Conservation (phyloP, 2,888 invertebrate species). For the Aphodius granarius region DNA sequence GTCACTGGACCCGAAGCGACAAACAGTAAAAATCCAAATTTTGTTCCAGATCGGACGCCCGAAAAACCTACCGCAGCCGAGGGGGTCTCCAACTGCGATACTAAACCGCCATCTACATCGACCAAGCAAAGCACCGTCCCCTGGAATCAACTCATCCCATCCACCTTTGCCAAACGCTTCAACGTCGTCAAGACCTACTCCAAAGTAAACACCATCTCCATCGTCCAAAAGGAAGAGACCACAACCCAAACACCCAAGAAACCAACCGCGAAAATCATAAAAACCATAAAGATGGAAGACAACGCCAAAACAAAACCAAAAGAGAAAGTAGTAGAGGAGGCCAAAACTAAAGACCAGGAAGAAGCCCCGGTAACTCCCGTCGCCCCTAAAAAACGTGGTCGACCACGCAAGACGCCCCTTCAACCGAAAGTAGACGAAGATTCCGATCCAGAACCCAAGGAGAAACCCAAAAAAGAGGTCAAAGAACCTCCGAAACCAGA, state of each 20-base stretch:
- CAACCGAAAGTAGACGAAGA: neutral
- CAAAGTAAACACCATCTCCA: neutral
- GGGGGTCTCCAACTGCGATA: neutral
- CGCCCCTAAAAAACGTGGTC: neutral
- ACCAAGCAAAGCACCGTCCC: neutral
- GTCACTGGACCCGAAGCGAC: neutral
- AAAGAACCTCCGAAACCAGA: neutral
- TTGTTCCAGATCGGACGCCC: slow-evolving; percentile 8
- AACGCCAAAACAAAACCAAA: neutral
- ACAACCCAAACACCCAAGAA: no score
- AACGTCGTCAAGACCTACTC: neutral
- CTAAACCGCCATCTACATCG: neutral
- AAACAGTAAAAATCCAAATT: slow-evolving; percentile 1
- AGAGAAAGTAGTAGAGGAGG: neutral
- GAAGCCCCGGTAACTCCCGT: neutral
- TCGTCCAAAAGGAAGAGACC: neutral
- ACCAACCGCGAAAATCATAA: neutral
- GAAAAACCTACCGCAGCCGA: slow-evolving; percentile 3
- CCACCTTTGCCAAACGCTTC: neutral
- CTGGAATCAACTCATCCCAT: neutral
- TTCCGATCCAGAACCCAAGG: neutral
- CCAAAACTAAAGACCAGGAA: neutral
- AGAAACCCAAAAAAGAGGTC: neutral
- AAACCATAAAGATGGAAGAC: neutral
- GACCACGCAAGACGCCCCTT: slow-evolving; percentile 10